Evolutionary conservation across 1,140 invertebrate species (phyloP), one percentile per base, ranked within the genome.

Genomic region (Chironomus tepperi): DNA sequence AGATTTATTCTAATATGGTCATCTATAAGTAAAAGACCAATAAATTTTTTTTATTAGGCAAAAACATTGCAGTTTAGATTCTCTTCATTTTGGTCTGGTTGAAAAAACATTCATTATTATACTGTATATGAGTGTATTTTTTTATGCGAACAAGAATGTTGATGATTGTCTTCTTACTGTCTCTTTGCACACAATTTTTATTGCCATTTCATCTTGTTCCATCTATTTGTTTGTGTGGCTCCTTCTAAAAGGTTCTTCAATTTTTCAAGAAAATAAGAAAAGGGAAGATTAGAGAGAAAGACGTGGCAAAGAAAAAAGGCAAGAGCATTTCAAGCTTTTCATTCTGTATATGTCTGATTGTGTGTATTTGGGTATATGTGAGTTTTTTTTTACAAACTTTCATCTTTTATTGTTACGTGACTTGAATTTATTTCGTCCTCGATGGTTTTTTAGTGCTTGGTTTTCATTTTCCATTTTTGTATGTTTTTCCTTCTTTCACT

Each of bases 341-440:
- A 57, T 57, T 57, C 47, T 57, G n/a, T 57, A n/a, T 57, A n/a
- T 57, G 47, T 57, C 65, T 70, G 16, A 70, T 70, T 70, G 65
- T 70, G 65, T 70, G 19, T 70, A 21, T 70, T 18, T 70, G 16
- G 8, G 65, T 21, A 70, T 70, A 70, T 70, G 19, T 70, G 65
- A 19, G 65, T 70, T 70, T 16, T 57, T n/a, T n/a, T 67, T 67
- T 70, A 18, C 65, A 70, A 70, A 70, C 65, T 70, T 70, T 70
- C 65, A 70, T 70, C 65, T 70, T 70, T 70, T 70, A 70, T 70
- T 70, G 65, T 21, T 70, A 70, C 65, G 65, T 70, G 65, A 70
- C 16, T 15, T 10, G 65, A 70, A 70, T 70, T 70, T 70, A 57
- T 57, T 57, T 57, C 47, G 10, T 57, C 3, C 47, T 57, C 47